Evolutionary conservation across 2,113 vertebrate genomes (phyloP), one percentile per base, ranked within the genome.

Genomic region (Alethe castanea): DNA sequence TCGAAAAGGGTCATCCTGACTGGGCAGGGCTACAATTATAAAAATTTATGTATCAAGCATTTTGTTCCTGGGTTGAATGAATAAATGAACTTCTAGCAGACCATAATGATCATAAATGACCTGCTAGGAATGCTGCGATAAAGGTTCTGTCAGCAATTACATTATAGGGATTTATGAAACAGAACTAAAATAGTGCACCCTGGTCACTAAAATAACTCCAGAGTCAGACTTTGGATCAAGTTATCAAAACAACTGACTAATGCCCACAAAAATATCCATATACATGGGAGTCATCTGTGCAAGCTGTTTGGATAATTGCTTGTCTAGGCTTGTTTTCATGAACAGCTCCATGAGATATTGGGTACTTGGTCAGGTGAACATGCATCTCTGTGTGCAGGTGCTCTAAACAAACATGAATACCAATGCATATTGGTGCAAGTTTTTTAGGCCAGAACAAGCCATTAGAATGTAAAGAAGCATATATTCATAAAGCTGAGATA

Each of bases 161-260:
- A 57, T 91, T 91, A 73, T 4, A 81, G 45, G 24, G 74, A 97
- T 96, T 95, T 95, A 95, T 92, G 95, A 92, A 10, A 73, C 52
- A 71, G 69, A 96, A 69, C 53, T 60, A 84, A 95, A 97, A 91
- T 86, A 95, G 90, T 25, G 36, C 69, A 92, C 90, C 88, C 79
- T 88, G 83, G 79, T 80, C 88, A 86, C 84, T 91, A 93, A 97
- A 96, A 96, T 96, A 97, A 86, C 90, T 95, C 57, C 38, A 78
- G 92, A 91, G 92, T 95, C 91, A 96, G 73, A 83, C 77, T 88
- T 86, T 69, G 91, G 85, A 83, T 93, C 91, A 91, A 95, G 86
- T 96, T 96, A 93, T 81, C 82, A 94, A 77, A 95, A 96, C 54
- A 79, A 50, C 62, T 95, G 91, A 95, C 88, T 94, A 96, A 95